phyloP scores from a whole-genome alignment of 2,888 invertebrate genomes.

The Drosophila suboccidentalis region DNA sequence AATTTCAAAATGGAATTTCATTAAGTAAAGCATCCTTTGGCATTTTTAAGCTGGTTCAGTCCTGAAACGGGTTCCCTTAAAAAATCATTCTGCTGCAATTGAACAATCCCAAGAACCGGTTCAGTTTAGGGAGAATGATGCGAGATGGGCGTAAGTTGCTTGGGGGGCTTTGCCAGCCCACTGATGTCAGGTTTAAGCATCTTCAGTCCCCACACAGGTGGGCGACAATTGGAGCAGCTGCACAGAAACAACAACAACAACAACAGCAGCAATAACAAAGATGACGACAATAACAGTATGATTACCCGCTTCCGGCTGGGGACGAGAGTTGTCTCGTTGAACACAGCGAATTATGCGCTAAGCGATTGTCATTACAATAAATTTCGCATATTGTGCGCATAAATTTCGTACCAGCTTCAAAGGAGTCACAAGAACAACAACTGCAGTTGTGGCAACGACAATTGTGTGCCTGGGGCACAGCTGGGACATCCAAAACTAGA shows the following conservation, averaged over 20 bases:
- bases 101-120: constrained; percentile 38
- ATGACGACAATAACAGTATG: constrained; percentile 60
- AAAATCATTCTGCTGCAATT: not conserved
- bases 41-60: not conserved
- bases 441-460: constrained; percentile 25
- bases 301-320: constrained; percentile 78
- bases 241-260: constrained; percentile 25
- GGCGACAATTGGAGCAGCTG: constrained; percentile 81
- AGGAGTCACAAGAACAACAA: constrained; percentile 60
- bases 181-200: constrained; percentile 40
- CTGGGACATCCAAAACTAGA: constrained; percentile 75
- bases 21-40: not conserved
- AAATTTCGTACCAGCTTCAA: constrained; percentile 78
- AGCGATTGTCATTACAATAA: constrained; percentile 79
- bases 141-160: constrained; percentile 38
- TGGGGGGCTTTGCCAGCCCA: constrained; percentile 43
- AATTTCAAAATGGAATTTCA: not conserved
- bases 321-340: constrained; percentile 13
- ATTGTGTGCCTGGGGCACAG: constrained; percentile 36
- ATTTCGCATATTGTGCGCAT: constrained; percentile 80
- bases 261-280: constrained; percentile 39
- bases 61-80: constrained; percentile 11
- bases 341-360: constrained; percentile 72
- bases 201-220: constrained; percentile 56
- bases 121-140: constrained; percentile 11